Evolutionary conservation across 2,888 invertebrate species (phyloP), one percentile per base, ranked within the genome.

Genomic region (Zaprionus lineosus): DNA sequence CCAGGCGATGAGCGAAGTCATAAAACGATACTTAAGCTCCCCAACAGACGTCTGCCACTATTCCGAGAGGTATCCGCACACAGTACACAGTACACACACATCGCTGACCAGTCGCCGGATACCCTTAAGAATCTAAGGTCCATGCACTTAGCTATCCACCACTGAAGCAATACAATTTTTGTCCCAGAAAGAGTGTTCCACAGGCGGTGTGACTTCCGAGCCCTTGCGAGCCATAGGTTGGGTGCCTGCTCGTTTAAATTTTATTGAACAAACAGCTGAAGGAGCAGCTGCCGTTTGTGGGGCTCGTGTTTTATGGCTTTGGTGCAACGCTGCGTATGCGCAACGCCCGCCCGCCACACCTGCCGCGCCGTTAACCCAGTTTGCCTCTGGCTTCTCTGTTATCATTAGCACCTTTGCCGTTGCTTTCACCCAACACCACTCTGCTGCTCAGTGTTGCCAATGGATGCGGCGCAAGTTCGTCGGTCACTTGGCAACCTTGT

Each of bases 321-420:
- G 26, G 12, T 64, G 77, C 82, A 69, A 84, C 69, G 74, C 34
- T 77, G 82, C 77, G 77, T 84, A 84, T 84, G 84, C 84, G 77
- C 74, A 77, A 81, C 53, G 51, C 18, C 15, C 11, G 11, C 28
- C 36, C 51, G 51, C 19, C 18, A 14, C 11, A 31, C 40, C 37
- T 37, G 14, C 33, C 47, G 57, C 40, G 68, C 67, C 60, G 76
- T 63, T 75, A 78, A 65, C 75, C 83, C 47, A 82, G 70, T 75
- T 82, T 48, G 28, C 8, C 53, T 12, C 31, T 40, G 34, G 12
- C 26, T 48, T 46, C n/a, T 18, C 9, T 31, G 40, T 53, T 61
- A 66, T 63, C 55, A 58, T 69, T 72, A 71, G 43, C 76, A 84
- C 72, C 62, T 72, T 47, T 24, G 21, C 12, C 21, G 6, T 37